Conservation (phyloP, 2,113 vertebrate species). For the Campylomormyrus numenius region DNA sequence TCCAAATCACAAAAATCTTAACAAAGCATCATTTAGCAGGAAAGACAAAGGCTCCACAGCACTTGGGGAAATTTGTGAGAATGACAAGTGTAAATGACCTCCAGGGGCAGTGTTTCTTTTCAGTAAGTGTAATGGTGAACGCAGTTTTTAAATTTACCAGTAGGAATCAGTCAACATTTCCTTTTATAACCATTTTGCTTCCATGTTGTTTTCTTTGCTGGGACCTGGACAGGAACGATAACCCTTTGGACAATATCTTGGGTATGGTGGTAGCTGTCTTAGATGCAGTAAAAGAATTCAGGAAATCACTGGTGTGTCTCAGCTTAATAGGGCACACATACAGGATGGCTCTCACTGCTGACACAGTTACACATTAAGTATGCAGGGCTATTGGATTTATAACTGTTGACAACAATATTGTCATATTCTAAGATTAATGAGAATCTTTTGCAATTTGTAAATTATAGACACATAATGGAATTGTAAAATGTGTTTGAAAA, state of each 20-base stretch:
- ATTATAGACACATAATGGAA: neutral
- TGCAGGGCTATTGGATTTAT: neutral
- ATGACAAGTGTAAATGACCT: neutral
- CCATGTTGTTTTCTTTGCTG: slow-evolving; percentile 58
- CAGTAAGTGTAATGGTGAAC: too few relatives aligned
- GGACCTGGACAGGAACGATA: slow-evolving; percentile 70
- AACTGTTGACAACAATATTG: neutral
- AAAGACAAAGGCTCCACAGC: neutral
- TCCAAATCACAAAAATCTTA: neutral
- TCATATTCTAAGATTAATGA: neutral
- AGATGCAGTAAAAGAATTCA: slow-evolving; percentile 40
- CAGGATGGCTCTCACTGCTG: slow-evolving; percentile 54
- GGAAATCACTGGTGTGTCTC: slow-evolving; percentile 50
- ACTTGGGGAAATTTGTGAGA: neutral
- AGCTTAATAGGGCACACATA: slow-evolving; percentile 60
- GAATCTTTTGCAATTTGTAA: neutral
- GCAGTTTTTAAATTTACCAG: too few relatives aligned
- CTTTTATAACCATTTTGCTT: slow-evolving; percentile 33
- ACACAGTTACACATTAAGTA: slow-evolving; percentile 43
- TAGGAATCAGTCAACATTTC: neutral
- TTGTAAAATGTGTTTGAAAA: neutral
- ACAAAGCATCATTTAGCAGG: neutral
- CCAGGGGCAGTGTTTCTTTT: neutral
- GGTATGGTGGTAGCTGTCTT: slow-evolving; percentile 58
- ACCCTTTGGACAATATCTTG: slow-evolving; percentile 52